Evolutionary conservation across 2,797 vertebrate species (phyloP), one percentile per base, ranked within the genome.

Genomic region (Gymnothorax reevesii): DNA sequence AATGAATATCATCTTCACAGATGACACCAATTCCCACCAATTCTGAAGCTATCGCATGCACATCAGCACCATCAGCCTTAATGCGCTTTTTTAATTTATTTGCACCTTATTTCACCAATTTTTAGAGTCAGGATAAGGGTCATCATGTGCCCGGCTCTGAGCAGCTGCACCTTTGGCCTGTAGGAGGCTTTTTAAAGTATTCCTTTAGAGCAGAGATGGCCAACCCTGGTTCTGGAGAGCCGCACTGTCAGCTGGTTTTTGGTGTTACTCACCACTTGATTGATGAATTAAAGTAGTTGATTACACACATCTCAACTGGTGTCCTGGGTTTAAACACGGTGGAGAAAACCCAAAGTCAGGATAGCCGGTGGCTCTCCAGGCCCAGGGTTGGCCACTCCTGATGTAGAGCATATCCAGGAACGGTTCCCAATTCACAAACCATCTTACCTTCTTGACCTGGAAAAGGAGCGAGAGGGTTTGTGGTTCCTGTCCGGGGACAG

Each of bases 391-490:
- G 33, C 33, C 33, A 42, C 33, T 42, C 33, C 33, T 25, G 22
- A 55, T 4, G 62, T 4, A 25, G 17, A 17, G 33, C 60, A 73
- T 52, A 73, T 7, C 82, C 55, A 59, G 66, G 25, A 33, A 64
- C 9, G 8, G 15, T 22, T 27, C 42, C 25, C 27, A 20, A n/a
- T 13, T 80, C 49, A 80, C 7, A 54, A 2, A 59, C 10, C 88
- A 75, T 86, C 93, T 87, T 92, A 98, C 98, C 98, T 99, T 92
- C 97, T 97, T 92, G 98, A 99, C 92, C 97, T 96, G 90, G 98
- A 99, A 90, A 99, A 97, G 57, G 98, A 99, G 89, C 96, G 96
- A 85, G 97, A 98, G 82, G 97, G 97, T 94, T 99, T 99, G 88
- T 97, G 96, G 91, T 95, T 98, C 95, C 98, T 98, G 91, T 99